phyloP scores from a whole-genome alignment of 2,888 invertebrate species.

The Cheilosia soror region DNA sequence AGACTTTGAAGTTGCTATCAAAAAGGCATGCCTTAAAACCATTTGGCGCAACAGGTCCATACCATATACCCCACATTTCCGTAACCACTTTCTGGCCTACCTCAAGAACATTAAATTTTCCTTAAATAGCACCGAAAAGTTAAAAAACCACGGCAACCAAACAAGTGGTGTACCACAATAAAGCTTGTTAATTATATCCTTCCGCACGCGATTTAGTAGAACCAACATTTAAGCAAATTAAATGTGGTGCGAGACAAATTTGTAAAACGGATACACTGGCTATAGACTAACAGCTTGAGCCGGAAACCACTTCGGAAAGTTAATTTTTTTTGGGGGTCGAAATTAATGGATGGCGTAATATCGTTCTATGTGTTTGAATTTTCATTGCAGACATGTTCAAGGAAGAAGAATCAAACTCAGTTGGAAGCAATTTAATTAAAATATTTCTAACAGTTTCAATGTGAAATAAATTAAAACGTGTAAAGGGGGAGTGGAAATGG shows the following conservation, averaged over 20 bases:
- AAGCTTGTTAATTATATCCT: background rate
- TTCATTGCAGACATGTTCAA: background rate
- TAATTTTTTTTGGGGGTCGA: background rate
- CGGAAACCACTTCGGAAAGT: conserved; percentile 1
- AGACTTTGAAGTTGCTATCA: too few relatives aligned
- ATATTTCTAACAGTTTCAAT: too few relatives aligned
- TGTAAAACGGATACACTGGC: background rate
- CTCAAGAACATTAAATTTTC: too few relatives aligned
- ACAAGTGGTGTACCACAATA: background rate
- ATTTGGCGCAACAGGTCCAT: too few relatives aligned
- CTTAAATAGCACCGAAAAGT: too few relatives aligned
- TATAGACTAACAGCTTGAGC: background rate
- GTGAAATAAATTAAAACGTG: too few relatives aligned
- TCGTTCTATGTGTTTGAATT: background rate
- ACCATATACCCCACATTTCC: too few relatives aligned
- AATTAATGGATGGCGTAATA: background rate
- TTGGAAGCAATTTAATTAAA: too few relatives aligned
- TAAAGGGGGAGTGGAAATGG: too few relatives aligned
- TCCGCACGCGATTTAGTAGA: background rate
- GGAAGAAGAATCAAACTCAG: background rate
- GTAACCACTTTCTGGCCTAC: too few relatives aligned
- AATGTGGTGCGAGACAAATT: background rate
- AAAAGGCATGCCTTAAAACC: too few relatives aligned
- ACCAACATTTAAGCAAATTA: background rate
- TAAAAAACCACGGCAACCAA: background rate